Evolutionary conservation across 2,888 invertebrate genomes (phyloP).

Genomic region (Magallana nippona): DNA sequence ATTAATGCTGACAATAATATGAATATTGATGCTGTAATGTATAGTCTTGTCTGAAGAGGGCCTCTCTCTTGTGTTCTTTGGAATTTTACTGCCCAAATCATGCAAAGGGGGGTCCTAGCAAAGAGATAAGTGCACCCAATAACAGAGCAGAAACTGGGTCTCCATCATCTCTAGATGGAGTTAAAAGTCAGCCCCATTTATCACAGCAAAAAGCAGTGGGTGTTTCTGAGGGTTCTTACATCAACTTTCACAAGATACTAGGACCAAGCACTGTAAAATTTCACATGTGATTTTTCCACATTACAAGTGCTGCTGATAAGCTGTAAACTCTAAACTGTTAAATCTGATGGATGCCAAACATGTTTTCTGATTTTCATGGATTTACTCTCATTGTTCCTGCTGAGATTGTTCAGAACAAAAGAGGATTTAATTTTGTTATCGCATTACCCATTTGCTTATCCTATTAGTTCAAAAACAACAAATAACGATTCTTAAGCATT

Average conservation of each 20-base stretch:
- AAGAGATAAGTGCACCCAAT: background rate
- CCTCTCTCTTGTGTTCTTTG: background rate
- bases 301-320: constrained; percentile 6
- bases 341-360: constrained; percentile 8
- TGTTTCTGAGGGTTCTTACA: background rate
- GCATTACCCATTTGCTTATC: background rate
- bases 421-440: background rate
- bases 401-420: background rate
- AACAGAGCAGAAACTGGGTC: background rate
- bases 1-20: constrained; percentile 38
- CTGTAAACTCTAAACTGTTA: constrained; percentile 4
- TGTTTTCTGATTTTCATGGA: background rate
- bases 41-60: constrained; percentile 30
- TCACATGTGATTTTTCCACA: constrained; percentile 16
- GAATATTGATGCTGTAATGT: constrained; percentile 45
- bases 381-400: background rate
- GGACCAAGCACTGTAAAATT: background rate
- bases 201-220: background rate
- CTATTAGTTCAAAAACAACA: background rate
- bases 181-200: background rate
- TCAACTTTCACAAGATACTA: constrained; percentile 20
- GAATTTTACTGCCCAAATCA: constrained; percentile 23
- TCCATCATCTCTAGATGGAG: background rate
- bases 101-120: constrained; percentile 4
- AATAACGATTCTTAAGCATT: no score